Evolutionary conservation across 2,888 invertebrate species (phyloP), one percentile per base, ranked within the genome.

Genomic region (Unio pictorum): DNA sequence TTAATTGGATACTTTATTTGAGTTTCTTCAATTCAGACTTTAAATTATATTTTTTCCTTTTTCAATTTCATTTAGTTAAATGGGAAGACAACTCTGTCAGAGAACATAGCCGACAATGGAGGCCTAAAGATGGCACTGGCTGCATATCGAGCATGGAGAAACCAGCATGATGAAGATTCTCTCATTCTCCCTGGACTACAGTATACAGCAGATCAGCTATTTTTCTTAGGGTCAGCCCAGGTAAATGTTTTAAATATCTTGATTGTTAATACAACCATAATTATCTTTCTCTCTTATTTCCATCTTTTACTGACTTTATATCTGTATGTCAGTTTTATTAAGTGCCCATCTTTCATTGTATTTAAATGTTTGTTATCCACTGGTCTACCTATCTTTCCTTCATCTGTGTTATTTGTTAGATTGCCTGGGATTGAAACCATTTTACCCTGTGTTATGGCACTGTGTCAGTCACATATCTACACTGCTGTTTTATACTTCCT

Each of bases 21-120:
- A 45, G 45, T 45, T 45, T 45, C 45, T 45, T 45, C 3, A 15
- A 15, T 45, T 45, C 11, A 45, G 45, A 45, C 11, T 15, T 8
- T 8, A 1, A 45, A 15, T 45, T 11, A 45, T 45, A 45, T 45
- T 45, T 45, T 34, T 15, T 45, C 45, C 45, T 4, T 45, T 45
- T 45, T 15, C 45, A 45, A 45, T 60, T 45, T 61, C 17, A 78
- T 69, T 15, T 68, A 89, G 86, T 89, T 98, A 67, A 96, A 97
- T 86, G 97, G 97, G 66, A 93, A 96, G 72, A 95, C 95, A 86
- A 96, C 96, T 0, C 96, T 96, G 91, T 96, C 96, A 20, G 97
- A 97, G 89, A 97, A 97, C 89, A 97, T 97, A 70, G 97, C 97
- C 0, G 97, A 97, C 89, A 97, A 97, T 87, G 97, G 96, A 3